Conservation (phyloP, 64 coral and sea anemone genomes). For the Porites australiensis region DNA sequence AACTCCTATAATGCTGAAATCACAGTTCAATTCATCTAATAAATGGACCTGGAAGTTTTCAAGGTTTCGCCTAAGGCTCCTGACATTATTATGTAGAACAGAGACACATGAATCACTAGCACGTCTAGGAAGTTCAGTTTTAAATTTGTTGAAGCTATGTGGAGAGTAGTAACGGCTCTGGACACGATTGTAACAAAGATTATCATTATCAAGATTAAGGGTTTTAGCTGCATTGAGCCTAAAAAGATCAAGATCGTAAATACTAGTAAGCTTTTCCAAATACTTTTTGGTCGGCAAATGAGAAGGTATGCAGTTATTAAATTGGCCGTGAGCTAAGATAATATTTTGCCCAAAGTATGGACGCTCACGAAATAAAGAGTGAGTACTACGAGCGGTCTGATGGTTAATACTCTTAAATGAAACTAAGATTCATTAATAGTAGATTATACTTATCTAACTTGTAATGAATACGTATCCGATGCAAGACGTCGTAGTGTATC, state of each 20-base stretch:
- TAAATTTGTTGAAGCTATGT: constrained; percentile 23
- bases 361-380: not conserved
- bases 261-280: constrained; percentile 34
- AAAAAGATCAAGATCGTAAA: constrained; percentile 39
- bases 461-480: not conserved
- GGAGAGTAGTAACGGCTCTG: constrained; percentile 49
- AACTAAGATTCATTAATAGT: not conserved
- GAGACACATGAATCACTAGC: not conserved
- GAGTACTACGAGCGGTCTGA: too few relatives aligned
- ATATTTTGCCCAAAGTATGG: constrained; percentile 3
- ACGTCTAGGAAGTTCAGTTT: not conserved
- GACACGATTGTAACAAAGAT: not conserved
- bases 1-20: too few relatives aligned
- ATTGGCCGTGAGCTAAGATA: constrained; percentile 19
- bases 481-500: not conserved
- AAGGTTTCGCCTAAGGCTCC: not conserved
- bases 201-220: not conserved
- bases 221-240: constrained; percentile 17
- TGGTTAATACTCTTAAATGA: too few relatives aligned
- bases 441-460: not conserved
- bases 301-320: constrained; percentile 20
- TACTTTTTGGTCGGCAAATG: constrained; percentile 36
- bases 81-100: not conserved
- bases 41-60: constrained; percentile 21
- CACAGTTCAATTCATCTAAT: not conserved